Evolutionary conservation across 2,113 vertebrate species (phyloP).

Genomic region (Melanotaenia duboulayi): DNA sequence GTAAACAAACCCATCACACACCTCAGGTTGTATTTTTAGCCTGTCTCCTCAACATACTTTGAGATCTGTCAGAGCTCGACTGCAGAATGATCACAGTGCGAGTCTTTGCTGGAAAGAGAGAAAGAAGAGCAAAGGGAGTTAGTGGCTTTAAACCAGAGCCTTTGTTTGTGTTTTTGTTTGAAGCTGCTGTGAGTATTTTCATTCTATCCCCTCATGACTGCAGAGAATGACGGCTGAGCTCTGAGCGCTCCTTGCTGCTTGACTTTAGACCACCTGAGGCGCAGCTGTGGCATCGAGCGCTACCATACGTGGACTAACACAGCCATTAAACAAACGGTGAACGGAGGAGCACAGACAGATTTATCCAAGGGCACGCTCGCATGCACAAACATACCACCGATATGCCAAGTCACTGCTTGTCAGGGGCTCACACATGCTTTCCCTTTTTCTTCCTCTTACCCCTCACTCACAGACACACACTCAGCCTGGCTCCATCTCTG

Average conservation of each 20-base stretch:
- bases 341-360: conserved; percentile 30
- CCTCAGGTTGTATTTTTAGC: conserved; percentile 71
- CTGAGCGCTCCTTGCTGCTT: conserved; percentile 37
- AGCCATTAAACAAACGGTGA: conserved; percentile 43
- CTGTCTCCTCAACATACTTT: conserved; percentile 44
- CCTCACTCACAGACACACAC: conserved; percentile 31
- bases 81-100: conserved; percentile 55
- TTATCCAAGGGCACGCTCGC: conserved; percentile 48
- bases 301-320: conserved; percentile 42
- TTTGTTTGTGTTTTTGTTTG: conserved; percentile 48
- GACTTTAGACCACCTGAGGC: conserved; percentile 48
- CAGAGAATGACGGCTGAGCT: conserved; percentile 51
- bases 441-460: conserved; percentile 15
- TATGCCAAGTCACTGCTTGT: conserved; percentile 67
- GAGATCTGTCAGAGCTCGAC: conserved; percentile 59
- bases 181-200: conserved; percentile 45
- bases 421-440: conserved; percentile 30
- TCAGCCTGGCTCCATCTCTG: conserved; percentile 22
- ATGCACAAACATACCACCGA: conserved; percentile 37
- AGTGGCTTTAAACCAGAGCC: conserved; percentile 40
- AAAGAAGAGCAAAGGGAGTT: conserved; percentile 2
- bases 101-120: conserved; percentile 24
- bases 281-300: conserved; percentile 42
- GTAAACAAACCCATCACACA: conserved; percentile 65
- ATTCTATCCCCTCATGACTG: conserved; percentile 43